Conservation (phyloP, 2,888 invertebrate genomes). For the Limenitis camilla region DNA sequence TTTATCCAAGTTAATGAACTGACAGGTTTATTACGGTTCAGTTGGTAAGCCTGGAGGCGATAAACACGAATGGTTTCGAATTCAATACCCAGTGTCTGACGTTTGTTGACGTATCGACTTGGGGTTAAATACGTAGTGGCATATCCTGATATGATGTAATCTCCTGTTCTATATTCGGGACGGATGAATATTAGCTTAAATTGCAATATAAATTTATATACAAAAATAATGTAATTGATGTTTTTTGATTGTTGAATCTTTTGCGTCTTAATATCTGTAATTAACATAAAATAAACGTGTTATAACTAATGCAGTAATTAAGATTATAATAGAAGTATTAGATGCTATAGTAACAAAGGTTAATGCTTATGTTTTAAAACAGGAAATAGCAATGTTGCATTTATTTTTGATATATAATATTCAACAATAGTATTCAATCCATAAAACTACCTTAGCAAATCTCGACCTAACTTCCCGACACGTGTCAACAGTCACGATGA, state of each 20-base stretch:
- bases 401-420: neutral
- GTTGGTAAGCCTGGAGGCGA: constrained; percentile 27
- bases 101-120: constrained; percentile 23
- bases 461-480: constrained; percentile 18
- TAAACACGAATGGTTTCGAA: constrained; percentile 24
- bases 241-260: too few species aligned
- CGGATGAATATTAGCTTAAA: neutral
- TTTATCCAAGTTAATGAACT: constrained; percentile 25
- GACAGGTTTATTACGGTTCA: constrained; percentile 28
- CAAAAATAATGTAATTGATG: too few species aligned
- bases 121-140: constrained; percentile 13
- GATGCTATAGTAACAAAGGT: too few species aligned
- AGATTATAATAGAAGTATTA: too few species aligned
- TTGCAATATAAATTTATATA: too few species aligned
- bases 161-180: neutral
- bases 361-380: too few species aligned
- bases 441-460: constrained; percentile 9
- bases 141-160: neutral
- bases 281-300: too few species aligned
- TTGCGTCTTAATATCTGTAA: too few species aligned
- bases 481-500: constrained; percentile 28
- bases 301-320: too few species aligned
- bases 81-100: constrained; percentile 23
- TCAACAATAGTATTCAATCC: neutral
- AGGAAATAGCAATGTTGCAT: too few species aligned